These are phyloP conservation scores for Pandion haliaetus DNA, from an alignment of 2,113 vertebrate genomes.

Conservation along the genomic window DNA sequence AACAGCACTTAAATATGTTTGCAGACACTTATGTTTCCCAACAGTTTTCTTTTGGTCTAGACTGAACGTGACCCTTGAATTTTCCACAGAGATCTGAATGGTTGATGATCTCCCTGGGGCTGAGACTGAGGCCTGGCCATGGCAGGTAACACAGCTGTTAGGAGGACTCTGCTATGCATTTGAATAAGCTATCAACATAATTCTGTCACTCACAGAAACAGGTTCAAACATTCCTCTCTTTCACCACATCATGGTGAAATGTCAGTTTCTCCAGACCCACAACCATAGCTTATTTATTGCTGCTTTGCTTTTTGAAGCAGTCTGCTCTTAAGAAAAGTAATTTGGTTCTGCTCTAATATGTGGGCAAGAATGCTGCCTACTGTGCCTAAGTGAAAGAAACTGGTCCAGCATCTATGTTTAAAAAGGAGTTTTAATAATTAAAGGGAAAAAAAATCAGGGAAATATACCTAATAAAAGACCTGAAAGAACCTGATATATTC, in stretches of 20 bases:
- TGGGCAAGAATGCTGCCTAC: neutral
- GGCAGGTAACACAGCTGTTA: conserved; percentile 3
- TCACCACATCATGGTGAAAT: neutral
- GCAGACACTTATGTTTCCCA: conserved; percentile 18
- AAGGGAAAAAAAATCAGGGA: neutral
- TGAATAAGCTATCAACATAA: neutral
- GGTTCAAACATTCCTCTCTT: conserved; percentile 4
- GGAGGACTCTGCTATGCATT: neutral
- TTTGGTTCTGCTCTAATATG: neutral
- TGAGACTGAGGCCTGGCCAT: neutral
- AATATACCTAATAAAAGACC: neutral
- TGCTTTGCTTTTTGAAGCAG: neutral
- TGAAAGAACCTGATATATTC: neutral
- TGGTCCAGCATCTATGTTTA: neutral
- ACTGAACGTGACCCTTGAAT: conserved; percentile 6
- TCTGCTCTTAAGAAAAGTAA: neutral
- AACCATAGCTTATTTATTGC: conserved; percentile 31
- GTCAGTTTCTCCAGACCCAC: conserved; percentile 22
- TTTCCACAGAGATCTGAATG: neutral
- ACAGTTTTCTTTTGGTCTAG: conserved; percentile 58
- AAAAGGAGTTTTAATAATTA: neutral
- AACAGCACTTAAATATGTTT: neutral
- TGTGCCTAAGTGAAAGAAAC: neutral
- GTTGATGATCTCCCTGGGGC: conserved; percentile 15
- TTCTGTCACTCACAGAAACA: conserved; percentile 37